Base-by-base conservation (phyloP, 1,140 invertebrate species). In the Procambarus clarkii region DNA sequence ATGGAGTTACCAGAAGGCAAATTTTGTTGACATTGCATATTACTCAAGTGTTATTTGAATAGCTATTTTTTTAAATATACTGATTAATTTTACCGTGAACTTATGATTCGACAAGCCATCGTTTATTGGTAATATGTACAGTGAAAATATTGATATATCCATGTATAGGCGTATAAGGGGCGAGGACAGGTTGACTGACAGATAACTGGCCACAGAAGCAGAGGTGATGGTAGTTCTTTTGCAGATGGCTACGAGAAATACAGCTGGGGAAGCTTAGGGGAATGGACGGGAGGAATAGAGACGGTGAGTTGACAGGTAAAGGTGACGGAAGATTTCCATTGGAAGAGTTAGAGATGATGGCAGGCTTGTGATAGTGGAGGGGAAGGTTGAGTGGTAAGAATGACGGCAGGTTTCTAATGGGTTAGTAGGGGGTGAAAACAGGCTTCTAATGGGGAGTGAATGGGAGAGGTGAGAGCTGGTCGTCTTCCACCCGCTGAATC, bases 401-500 rank as follows among this genome's bases (percentile, higher is more conserved):
- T 24, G 64, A 46, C 50, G 50, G 50, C 50, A 54, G 50, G 13
- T 13, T 54, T 54, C 50, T 54, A 24, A 18, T 44, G n/a, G 82
- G 58, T 13, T 0, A n/a, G 54, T 4, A 4, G 81, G n/a, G 50
- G 15, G 4, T 4, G 81, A 84, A 46, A 13, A 45, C 7, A 45
- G n/a, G 81, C 8, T 18, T 13, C 15, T 24, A 54, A 44, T n/a
- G 54, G n/a, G 11, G 50, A 24, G 5, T 13, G 84, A 54, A 50
- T 24, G 71, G 69, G n/a, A 76, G 45, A 44, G n/a, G 85, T 21
- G 71, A 77, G 15, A 7, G 44, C 44, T 2, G 9, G n/a, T 24
- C 18, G 74, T 79, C 74, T n/a, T 77, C 83, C 83, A 50, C 44
- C 48, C 54, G 64, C n/a, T 86, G 15, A 48, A 74, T 77, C 83